Evolutionary conservation across 2,888 invertebrate genomes (phyloP), one percentile per base, ranked within the genome.

Genomic region (Amphipoea lucens): DNA sequence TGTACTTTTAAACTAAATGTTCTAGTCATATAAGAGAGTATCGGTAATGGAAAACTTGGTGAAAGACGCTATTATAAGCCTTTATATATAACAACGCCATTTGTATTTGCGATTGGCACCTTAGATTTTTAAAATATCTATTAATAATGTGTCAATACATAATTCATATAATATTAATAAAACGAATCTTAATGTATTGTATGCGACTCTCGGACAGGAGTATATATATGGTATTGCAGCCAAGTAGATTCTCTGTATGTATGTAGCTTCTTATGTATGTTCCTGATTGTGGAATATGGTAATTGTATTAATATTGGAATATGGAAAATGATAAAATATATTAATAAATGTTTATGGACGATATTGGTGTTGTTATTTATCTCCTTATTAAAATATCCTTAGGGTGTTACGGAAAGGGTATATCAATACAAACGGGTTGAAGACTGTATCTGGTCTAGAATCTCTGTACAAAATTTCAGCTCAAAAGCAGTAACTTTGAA

Each of bases 331-430:
- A 95, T 95, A 95, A 95, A 81, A 96, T 94, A 95, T 96, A 96
- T 95, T 95, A 97, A 96, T 97, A 96, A 97, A 97, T 96, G 96
- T 97, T 96, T 96, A 96, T 96, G 95, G 93, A 96, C 93, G 92
- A 94, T 48, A 83, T 85, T 80, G 54, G 83, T 80, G 86, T 90
- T 92, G 4, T 91, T 91, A 85, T 92, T 91, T 80, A 76, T 9
- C 71, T 51, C 48, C 29, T n/a, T 40, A 12, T 2, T 4, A 29
- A 3, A 14, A 69, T 17, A 48, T 4, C 17, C 17, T n/a, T n/a
- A n/a, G n/a, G n/a, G n/a, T n/a, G n/a, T n/a, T n/a, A n/a, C n/a
- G n/a, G n/a, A n/a, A n/a, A n/a, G n/a, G 29, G 29, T 29, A 29
- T 29, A 29, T 29, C 29, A 29, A 29, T 29, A 29, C 29, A 29